These are phyloP conservation scores for Perccottus glenii DNA, from an alignment of 2,113 vertebrate genomes.

Conservation along the genomic window DNA sequence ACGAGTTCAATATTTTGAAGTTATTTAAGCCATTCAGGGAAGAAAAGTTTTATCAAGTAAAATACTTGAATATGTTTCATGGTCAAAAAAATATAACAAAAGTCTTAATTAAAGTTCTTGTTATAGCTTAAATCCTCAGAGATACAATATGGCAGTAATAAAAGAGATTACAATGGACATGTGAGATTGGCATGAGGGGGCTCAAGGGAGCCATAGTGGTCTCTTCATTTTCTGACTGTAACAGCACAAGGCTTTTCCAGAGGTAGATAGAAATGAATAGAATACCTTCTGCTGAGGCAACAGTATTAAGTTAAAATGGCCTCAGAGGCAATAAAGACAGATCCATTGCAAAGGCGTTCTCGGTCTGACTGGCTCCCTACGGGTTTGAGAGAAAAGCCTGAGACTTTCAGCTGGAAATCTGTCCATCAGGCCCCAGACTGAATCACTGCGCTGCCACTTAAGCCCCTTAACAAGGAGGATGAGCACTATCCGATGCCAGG, in stretches of 20 bases:
- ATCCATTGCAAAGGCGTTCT: conserved; percentile 26
- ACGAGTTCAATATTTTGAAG: not conserved
- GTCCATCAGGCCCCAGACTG: conserved; percentile 36
- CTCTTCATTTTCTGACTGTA: conserved; percentile 3
- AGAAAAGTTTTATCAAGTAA: too few species aligned
- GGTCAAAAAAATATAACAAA: too few species aligned
- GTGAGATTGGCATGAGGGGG: conserved; percentile 27
- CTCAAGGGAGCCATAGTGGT: conserved; percentile 19
- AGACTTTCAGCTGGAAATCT: conserved; percentile 55
- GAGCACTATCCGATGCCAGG: conserved; percentile 37
- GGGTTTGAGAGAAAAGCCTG: conserved; percentile 16
- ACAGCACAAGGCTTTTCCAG: conserved; percentile 23
- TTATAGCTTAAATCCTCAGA: conserved; percentile 5
- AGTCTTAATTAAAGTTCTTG: too few species aligned
- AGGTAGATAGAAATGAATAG: conserved; percentile 44
- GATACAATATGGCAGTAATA: not conserved
- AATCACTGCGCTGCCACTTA: conserved; percentile 51
- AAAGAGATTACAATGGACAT: not conserved
- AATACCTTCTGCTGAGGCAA: conserved; percentile 11
- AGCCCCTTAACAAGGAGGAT: conserved; percentile 37
- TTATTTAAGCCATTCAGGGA: not conserved
- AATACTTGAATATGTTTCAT: too few species aligned
- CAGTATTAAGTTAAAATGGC: conserved; percentile 37
- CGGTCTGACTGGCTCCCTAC: conserved; percentile 9
- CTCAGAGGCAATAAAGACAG: conserved; percentile 34